Evolutionary conservation across 2,888 invertebrate genomes (phyloP).

Genomic region (Drosophila paranaensis): DNA sequence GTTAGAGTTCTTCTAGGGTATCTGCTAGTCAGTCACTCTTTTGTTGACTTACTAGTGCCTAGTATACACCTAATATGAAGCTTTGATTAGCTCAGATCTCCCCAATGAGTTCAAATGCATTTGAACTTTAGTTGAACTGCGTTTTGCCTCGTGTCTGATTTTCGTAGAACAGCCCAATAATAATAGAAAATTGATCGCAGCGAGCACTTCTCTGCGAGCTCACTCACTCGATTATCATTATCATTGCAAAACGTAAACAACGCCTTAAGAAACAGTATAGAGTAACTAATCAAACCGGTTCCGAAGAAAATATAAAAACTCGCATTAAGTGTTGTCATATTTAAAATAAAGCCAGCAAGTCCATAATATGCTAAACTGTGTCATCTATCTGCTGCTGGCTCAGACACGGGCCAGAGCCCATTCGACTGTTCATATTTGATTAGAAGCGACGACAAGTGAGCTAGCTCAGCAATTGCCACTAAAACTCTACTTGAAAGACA

Average conservation of each 20-base stretch:
- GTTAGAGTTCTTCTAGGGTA: background rate
- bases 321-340: constrained; percentile 31
- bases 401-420: background rate
- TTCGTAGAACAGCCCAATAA: background rate
- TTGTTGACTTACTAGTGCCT: background rate
- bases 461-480: constrained; percentile 1
- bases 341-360: constrained; percentile 30
- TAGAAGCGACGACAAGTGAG: constrained; percentile 4
- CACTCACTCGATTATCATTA: background rate
- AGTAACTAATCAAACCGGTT: constrained; percentile 48
- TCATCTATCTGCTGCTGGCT: constrained; percentile 11
- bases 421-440: constrained; percentile 31
- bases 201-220: background rate
- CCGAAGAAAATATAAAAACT: constrained; percentile 9
- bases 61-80: background rate
- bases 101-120: constrained; percentile 29
- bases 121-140: constrained; percentile 18
- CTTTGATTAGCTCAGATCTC: background rate
- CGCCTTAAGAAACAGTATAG: constrained; percentile 24
- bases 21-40: background rate
- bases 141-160: background rate
- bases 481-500: constrained; percentile 9
- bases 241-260: constrained; percentile 41
- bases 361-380: constrained; percentile 11
- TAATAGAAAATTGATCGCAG: constrained; percentile 4